phyloP scores from a whole-genome alignment of 2,888 invertebrate species.

The Epinotia nisella region DNA sequence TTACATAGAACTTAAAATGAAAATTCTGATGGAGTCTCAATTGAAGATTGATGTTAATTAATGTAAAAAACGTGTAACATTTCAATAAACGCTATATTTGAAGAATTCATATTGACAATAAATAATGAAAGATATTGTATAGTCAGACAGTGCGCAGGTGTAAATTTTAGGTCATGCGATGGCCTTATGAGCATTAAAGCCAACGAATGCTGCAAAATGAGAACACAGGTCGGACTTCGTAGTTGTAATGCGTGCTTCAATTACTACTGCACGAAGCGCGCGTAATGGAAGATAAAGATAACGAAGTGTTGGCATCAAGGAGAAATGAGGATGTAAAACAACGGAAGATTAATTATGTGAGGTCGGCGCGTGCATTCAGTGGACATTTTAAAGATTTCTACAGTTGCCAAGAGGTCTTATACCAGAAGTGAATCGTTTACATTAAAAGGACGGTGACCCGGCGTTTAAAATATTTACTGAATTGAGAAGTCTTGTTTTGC shows the following conservation, averaged over 20 bases:
- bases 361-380: neutral
- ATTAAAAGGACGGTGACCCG: constrained; percentile 37
- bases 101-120: constrained; percentile 3
- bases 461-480: constrained; percentile 31
- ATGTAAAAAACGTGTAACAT: neutral
- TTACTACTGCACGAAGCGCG: constrained; percentile 15
- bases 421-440: constrained; percentile 14
- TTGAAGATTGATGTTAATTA: neutral
- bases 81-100: neutral
- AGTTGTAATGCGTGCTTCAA: constrained; percentile 1
- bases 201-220: constrained; percentile 38
- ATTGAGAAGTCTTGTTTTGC: constrained; percentile 50
- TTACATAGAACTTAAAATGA: neutral
- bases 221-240: constrained; percentile 22
- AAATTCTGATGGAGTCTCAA: neutral
- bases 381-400: constrained; percentile 17
- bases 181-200: constrained; percentile 39
- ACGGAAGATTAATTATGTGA: constrained; percentile 14
- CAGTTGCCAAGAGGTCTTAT: constrained; percentile 24
- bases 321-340: constrained; percentile 33
- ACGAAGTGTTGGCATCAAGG: constrained; percentile 23
- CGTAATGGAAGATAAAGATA: constrained; percentile 3
- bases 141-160: constrained; percentile 37
- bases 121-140: constrained; percentile 19
- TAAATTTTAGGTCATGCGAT: constrained; percentile 40